Evolutionary conservation across 2,888 invertebrate genomes (phyloP).

Genomic region (Tetramorium bicarinatum): DNA sequence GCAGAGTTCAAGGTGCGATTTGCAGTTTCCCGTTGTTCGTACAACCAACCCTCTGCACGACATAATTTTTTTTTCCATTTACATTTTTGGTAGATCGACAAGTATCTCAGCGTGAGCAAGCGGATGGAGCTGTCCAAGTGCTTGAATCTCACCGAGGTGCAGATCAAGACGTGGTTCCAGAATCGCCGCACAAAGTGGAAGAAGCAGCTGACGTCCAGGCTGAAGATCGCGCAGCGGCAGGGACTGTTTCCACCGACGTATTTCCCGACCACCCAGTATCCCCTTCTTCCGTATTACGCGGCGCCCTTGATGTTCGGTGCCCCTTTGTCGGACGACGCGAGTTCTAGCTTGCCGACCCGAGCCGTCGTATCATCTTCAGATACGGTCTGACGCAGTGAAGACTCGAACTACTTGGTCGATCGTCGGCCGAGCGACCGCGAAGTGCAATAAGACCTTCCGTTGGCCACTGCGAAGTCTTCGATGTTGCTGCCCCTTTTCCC

Average conservation of each 20-base stretch:
- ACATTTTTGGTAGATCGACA: constrained; percentile 90
- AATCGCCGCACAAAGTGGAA: constrained; percentile 99
- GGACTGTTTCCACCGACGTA: constrained; percentile 92
- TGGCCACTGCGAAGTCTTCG: constrained; percentile 17
- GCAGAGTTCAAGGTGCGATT: constrained; percentile 94
- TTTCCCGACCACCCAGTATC: constrained; percentile 89
- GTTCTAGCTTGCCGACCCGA: constrained; percentile 72
- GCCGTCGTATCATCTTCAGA: constrained; percentile 71
- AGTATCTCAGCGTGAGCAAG: constrained; percentile 98
- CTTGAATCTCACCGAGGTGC: constrained; percentile 96
- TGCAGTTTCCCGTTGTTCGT: neutral
- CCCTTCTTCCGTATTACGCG: constrained; percentile 89
- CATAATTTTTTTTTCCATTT: neutral
- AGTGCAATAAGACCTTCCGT: constrained; percentile 61
- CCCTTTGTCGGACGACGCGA: constrained; percentile 86
- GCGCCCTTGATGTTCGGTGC: constrained; percentile 89
- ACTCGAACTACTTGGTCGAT: constrained; percentile 67
- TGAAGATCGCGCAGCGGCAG: constrained; percentile 96
- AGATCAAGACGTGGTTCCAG: constrained; percentile 99
- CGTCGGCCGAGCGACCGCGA: constrained; percentile 16
- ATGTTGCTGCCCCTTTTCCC: neutral
- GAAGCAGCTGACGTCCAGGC: constrained; percentile 96
- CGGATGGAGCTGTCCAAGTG: constrained; percentile 97
- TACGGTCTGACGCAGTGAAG: constrained; percentile 64
- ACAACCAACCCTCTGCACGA: too few species aligned